Evolutionary conservation across 2,888 invertebrate genomes (phyloP).

Genomic region (Sussaba pulchella): DNA sequence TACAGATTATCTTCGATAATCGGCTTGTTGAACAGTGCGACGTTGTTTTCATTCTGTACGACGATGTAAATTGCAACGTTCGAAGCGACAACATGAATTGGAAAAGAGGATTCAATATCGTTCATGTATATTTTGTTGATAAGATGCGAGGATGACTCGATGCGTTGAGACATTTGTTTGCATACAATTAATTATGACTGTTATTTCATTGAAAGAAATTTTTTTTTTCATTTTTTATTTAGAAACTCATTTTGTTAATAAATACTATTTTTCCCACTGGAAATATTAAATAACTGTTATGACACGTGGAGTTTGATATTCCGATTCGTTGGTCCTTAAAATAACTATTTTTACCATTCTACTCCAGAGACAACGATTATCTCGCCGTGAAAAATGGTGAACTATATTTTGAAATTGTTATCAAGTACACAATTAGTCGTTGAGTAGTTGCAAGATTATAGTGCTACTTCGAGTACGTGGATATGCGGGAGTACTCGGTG

Average conservation of each 20-base stretch:
- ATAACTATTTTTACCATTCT: no score
- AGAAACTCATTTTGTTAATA: not conserved
- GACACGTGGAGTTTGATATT: not conserved
- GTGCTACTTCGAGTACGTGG: not conserved
- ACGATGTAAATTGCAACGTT: not conserved
- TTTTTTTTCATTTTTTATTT: no score
- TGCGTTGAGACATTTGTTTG: no score
- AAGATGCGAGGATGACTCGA: no score
- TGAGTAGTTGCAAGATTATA: not conserved
- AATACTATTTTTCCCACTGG: not conserved
- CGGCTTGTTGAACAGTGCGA: slow-evolving; percentile 14
- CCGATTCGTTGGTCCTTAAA: not conserved
- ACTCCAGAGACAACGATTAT: no score
- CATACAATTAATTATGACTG: no score
- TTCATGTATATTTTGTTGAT: slow-evolving; percentile 22
- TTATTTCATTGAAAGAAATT: no score
- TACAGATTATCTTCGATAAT: slow-evolving; percentile 30
- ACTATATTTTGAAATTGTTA: not conserved
- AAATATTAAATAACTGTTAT: not conserved
- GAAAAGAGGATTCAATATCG: slow-evolving; percentile 23
- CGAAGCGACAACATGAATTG: not conserved
- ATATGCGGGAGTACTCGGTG: not conserved
- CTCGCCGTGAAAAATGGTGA: no score
- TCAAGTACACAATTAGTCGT: not conserved
- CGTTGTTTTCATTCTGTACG: slow-evolving; percentile 15